Evolutionary conservation across 2,113 vertebrate genomes (phyloP).

Genomic region (Lepisosteus osseus): DNA sequence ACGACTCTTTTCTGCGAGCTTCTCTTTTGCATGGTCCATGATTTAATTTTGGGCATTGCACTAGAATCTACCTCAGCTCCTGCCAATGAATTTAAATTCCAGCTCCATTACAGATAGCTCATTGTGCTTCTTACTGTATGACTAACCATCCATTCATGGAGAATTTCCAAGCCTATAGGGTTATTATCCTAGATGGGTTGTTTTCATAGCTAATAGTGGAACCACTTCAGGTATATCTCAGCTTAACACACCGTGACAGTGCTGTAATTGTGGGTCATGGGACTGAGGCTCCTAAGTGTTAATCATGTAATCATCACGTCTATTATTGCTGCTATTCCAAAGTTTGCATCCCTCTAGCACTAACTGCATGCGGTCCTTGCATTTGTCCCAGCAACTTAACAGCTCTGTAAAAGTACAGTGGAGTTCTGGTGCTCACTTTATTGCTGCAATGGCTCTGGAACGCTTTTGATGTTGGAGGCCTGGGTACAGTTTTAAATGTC

Average conservation of each 20-base stretch:
- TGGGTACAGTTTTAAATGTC: slow-evolving; percentile 4
- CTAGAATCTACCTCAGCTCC: too few species aligned
- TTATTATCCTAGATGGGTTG: too few species aligned
- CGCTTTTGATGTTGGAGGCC: background rate
- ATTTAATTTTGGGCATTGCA: too few species aligned
- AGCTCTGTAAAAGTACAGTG: background rate
- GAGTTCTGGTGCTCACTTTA: background rate
- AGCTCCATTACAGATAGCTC: too few species aligned
- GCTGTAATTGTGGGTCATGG: background rate
- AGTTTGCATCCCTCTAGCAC: background rate
- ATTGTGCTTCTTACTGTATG: background rate
- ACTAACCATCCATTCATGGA: background rate
- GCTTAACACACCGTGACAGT: background rate
- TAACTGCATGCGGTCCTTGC: background rate
- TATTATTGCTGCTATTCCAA: background rate
- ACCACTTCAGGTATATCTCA: too few species aligned
- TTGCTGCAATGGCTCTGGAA: background rate
- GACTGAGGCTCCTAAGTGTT: background rate
- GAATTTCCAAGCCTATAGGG: background rate
- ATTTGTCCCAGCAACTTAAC: background rate
- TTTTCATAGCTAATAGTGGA: too few species aligned
- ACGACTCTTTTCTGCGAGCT: too few species aligned
- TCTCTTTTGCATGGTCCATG: too few species aligned
- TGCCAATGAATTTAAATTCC: too few species aligned
- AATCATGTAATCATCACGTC: background rate